Percentiles rank a stretch among this genome's conserved stretches.
Conservation (phyloP, 2,797 vertebrate species). For the Enteromius paludinosus region DNA sequence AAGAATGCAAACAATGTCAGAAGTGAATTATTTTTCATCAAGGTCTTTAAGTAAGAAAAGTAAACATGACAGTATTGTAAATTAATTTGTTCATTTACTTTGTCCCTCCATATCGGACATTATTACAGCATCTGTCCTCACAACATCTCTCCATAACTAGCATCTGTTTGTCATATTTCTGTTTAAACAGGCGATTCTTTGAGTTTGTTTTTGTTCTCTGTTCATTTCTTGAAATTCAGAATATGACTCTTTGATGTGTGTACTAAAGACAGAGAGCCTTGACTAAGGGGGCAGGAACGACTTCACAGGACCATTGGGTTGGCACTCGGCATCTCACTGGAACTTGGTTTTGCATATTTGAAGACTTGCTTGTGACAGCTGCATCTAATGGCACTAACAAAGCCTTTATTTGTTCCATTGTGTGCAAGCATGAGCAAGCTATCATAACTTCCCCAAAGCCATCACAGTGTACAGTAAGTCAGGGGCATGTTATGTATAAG, state of each 20-base stretch:
- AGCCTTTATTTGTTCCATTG: conserved; percentile 64
- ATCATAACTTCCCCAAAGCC: conserved; percentile 52
- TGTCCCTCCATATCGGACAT: background rate
- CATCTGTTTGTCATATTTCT: conserved; percentile 59
- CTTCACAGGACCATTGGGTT: conserved; percentile 51
- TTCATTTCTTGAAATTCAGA: conserved; percentile 55
- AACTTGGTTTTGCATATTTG: conserved; percentile 46
- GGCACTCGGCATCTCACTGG: conserved; percentile 37
- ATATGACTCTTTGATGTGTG: conserved; percentile 50
- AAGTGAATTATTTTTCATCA: no score
- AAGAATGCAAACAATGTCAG: no score
- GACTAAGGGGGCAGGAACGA: conserved; percentile 18
- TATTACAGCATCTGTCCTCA: conserved; percentile 32
- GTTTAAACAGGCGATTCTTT: conserved; percentile 56
- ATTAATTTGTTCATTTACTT: background rate
- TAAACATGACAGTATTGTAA: background rate
- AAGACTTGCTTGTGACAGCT: conserved; percentile 51
- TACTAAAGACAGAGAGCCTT: conserved; percentile 43
- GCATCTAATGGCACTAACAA: conserved; percentile 58
- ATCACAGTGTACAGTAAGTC: conserved; percentile 55
- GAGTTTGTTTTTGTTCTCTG: conserved; percentile 55
- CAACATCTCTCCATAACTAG: conserved; percentile 9
- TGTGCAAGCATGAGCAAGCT: conserved; percentile 53
- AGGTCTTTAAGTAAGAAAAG: background rate
- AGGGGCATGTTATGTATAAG: conserved; percentile 65